Evolutionary conservation across 1,140 invertebrate genomes (phyloP), one percentile per base, ranked within the genome.

Genomic region (Phymorhynchus buccinoides): DNA sequence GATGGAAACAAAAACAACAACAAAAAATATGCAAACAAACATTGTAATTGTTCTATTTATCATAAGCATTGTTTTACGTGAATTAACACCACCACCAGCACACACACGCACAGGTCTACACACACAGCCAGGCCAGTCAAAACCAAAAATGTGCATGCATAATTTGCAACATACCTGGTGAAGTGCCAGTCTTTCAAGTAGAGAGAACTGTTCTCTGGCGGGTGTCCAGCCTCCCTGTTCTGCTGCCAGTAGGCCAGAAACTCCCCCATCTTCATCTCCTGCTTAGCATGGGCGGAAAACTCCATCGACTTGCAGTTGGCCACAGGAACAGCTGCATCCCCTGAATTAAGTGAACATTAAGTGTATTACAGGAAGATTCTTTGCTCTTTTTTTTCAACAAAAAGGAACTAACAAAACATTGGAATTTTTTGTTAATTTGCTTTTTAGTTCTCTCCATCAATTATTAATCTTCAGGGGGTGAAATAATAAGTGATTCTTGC

Each of bases 281-380:
- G 94, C 90, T 96, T 97, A 73, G 94, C 94, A 89, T 97, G 96
- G 37, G 96, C 94, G 93, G 96, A 96, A 89, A 94, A 96, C 90
- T 96, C 95, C 85, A 95, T 95, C 18, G 68, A 35, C 83, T 95
- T 94, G 92, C 97, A 98, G 92, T 97, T 94, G 80, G 96, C 96
- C 30, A 98, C 95, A 81, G 96, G 96, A 79, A 96, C 96, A 84
- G 91, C 82, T 75, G 91, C 91, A 85, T 92, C 86, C 84, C 95
- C 95, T 96, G 77, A 39, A 89, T 80, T 56, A 12, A 44, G 35
- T 32, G 32, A n/a, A n/a, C n/a, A n/a, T n/a, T n/a, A n/a, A n/a
- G n/a, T n/a, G n/a, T n/a, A n/a, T n/a, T n/a, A n/a, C n/a, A n/a
- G n/a, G n/a, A n/a, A n/a, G n/a, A n/a, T n/a, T n/a, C n/a, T n/a